Evolutionary conservation across 2,797 vertebrate genomes (phyloP).

Genomic region (Leucoraja ocellata): DNA sequence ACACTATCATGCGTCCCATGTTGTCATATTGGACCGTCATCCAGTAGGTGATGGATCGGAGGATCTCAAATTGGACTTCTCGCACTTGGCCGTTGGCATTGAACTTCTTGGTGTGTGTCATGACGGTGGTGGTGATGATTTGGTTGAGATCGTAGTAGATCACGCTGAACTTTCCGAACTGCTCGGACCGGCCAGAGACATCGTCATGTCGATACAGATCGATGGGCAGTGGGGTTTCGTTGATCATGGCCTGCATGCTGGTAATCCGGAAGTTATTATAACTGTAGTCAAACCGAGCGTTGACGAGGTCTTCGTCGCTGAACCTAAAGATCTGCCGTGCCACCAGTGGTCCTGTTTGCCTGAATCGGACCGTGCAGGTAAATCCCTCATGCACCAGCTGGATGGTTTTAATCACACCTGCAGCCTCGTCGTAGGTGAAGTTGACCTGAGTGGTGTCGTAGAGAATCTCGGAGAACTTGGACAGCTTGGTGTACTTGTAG

Average conservation of each 20-base stretch:
- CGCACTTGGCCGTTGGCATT: slow-evolving; percentile 91
- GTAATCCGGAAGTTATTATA: slow-evolving; percentile 98
- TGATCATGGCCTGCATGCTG: slow-evolving; percentile 98
- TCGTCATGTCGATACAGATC: slow-evolving; percentile 94
- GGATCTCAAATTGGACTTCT: slow-evolving; percentile 96
- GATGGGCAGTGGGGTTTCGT: slow-evolving; percentile 92
- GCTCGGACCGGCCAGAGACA: slow-evolving; percentile 90
- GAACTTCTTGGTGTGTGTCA: slow-evolving; percentile 98
- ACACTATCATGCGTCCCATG: slow-evolving; percentile 82
- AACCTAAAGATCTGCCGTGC: slow-evolving; percentile 95
- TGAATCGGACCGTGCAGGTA: slow-evolving; percentile 93
- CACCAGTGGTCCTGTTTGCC: slow-evolving; percentile 91
- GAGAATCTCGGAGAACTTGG: slow-evolving; percentile 82
- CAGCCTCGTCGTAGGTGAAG: slow-evolving; percentile 91
- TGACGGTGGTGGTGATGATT: slow-evolving; percentile 94
- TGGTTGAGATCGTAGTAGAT: slow-evolving; percentile 96
- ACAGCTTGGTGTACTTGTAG: slow-evolving; percentile 85
- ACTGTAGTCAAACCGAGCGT: slow-evolving; percentile 96
- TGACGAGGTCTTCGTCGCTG: slow-evolving; percentile 92
- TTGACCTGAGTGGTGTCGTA: slow-evolving; percentile 93
- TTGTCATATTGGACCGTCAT: slow-evolving; percentile 98
- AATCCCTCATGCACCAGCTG: slow-evolving; percentile 94
- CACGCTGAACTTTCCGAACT: slow-evolving; percentile 96
- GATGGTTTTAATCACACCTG: slow-evolving; percentile 93
- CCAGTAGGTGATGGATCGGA: slow-evolving; percentile 96